Percentiles rank a stretch among this genome's conserved stretches.
phyloP scores from a whole-genome alignment of 92 coral and sea anemone genomes.

The Micromussa lordhowensis region DNA sequence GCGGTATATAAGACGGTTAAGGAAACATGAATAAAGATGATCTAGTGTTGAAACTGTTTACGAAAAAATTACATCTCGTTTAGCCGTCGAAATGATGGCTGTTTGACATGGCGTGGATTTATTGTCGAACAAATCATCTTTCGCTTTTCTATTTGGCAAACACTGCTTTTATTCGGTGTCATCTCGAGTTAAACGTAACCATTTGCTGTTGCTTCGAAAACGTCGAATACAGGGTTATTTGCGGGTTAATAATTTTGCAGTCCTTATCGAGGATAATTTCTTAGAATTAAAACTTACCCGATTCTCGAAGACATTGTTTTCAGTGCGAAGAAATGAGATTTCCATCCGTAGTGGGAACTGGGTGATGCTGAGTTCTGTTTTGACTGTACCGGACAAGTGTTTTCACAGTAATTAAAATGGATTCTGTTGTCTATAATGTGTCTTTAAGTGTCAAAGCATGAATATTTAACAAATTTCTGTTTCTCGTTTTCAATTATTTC shows the following conservation, averaged over 20 bases:
- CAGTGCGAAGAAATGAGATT: slow-evolving; percentile 6
- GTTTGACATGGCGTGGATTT: neutral
- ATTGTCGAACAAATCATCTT: neutral
- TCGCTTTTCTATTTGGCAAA: neutral
- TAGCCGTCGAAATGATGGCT: neutral
- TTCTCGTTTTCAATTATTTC: slow-evolving; percentile 3
- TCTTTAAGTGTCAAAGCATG: slow-evolving; percentile 36
- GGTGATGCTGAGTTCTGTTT: neutral
- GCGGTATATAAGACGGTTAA: neutral
- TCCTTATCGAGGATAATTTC: neutral
- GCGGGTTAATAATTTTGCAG: neutral
- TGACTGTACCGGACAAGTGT: slow-evolving; percentile 25
- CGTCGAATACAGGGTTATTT: neutral
- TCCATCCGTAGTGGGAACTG: neutral
- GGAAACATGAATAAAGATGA: slow-evolving; percentile 9
- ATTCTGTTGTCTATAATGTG: slow-evolving; percentile 12
- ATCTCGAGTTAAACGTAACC: neutral
- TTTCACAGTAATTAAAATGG: slow-evolving; percentile 26
- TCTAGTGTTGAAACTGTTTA: neutral
- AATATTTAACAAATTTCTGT: slow-evolving; percentile 29
- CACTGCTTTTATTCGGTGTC: neutral
- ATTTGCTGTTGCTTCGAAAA: neutral
- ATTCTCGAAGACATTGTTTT: neutral
- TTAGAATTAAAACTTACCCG: slow-evolving; percentile 12
- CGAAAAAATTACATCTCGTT: slow-evolving; percentile 11